Base-by-base conservation (phyloP, 2,797 vertebrate species). In the Poecilia gillii region DNA sequence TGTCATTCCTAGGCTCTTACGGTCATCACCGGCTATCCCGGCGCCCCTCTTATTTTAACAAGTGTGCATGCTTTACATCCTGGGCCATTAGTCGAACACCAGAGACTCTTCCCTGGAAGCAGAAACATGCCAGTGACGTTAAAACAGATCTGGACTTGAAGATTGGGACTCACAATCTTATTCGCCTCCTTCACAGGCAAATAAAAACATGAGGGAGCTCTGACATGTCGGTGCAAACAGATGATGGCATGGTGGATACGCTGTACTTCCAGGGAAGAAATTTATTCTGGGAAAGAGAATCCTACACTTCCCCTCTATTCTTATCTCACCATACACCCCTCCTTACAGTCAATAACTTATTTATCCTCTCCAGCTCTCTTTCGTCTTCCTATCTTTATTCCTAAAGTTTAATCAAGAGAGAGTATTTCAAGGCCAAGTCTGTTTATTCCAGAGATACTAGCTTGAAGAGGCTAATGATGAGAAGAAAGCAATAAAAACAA, bases 281-380 rank as follows among this genome's bases (percentile, higher is more conserved):
- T 90, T 93, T 94, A 92, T 90, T 93, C 86, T 91, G 80, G 90
- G 93, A 90, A 79, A 66, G 81, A 89, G 88, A 93, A 93, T 90
- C 86, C 90, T 92, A 81, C 75, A 84, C 89, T 91, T 87, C 85
- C 77, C 43, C 68, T 83, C 81, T 71, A 81, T 71, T 74, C 73
- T 87, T 75, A 72, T 81, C 78, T 85, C 75, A 73, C 75, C 25
- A 28, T 51, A 51, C 70, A 31, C 4, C 33, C 47, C 16, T 23
- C 66, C 9, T 28, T 20, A 14, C 25, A 55, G 64, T 41, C 64
- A 31, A 13, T 46, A 62, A 81, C 81, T 81, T 75, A 72, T 79
- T 66, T 64, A 73, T 79, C 12, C 31, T 41, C 31, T 76, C 16
- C 16, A 16, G 53, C 74, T 76, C 57, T 75, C 33, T 53, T 57